Percentiles rank a stretch among this genome's conserved stretches.
Conservation (phyloP, 2,888 invertebrate genomes). For the Sinohyriopsis cumingii region DNA sequence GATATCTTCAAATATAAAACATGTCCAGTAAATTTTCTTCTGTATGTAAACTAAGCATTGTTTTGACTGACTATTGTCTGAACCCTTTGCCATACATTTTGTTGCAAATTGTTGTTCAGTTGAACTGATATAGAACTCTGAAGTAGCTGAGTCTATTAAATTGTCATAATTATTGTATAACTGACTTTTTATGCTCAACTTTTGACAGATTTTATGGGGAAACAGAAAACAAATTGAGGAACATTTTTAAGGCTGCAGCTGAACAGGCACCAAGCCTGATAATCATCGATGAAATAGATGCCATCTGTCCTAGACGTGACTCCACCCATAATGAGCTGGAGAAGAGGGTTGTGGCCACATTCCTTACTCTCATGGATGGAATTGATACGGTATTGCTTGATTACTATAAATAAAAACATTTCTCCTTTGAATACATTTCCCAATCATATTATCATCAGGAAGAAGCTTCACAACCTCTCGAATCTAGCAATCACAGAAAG, state of each 20-base stretch:
- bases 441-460: no score
- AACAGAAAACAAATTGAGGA: constrained; percentile 81
- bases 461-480: no score
- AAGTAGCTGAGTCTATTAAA: no score
- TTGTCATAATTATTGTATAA: no score
- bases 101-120: no score
- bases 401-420: not conserved
- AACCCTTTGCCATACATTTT: no score
- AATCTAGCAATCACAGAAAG: no score
- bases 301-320: constrained; percentile 80
- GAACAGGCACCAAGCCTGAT: constrained; percentile 83
- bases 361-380: constrained; percentile 79
- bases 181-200: not conserved
- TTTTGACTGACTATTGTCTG: no score
- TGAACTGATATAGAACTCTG: no score
- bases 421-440: not conserved
- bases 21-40: no score
- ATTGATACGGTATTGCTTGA: constrained; percentile 66
- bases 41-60: no score
- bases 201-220: constrained; percentile 76
- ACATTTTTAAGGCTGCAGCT: constrained; percentile 81
- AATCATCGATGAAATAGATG: constrained; percentile 89
- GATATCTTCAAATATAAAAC: no score
- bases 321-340: constrained; percentile 78
- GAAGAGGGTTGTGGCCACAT: constrained; percentile 81